A percentile compares a stretch with the other conserved stretches of the same genome.
phyloP scores from a whole-genome alignment of 1,140 invertebrate species.

The Ladona fulva region DNA sequence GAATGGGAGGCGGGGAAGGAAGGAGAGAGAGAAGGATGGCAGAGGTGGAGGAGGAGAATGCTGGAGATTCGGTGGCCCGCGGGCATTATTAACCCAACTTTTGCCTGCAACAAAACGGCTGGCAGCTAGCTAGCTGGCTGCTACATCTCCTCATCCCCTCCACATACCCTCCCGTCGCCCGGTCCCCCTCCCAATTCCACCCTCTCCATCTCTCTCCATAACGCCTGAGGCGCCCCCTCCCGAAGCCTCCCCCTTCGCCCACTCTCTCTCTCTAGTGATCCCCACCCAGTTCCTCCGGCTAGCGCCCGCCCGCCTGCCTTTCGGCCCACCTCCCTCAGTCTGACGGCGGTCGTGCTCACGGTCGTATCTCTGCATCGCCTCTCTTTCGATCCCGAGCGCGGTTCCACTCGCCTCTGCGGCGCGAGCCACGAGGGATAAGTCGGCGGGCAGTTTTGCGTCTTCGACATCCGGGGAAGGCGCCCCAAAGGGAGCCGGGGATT shows the following conservation, averaged over 20 bases:
- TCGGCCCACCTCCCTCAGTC: constrained; percentile 4
- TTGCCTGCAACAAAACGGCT: constrained; percentile 7
- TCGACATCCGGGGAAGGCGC: background rate
- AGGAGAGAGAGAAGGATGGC: background rate
- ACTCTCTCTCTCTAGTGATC: background rate
- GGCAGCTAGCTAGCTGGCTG: background rate
- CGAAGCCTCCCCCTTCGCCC: background rate
- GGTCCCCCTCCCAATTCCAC: background rate
- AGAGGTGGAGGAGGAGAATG: background rate
- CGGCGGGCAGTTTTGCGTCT: background rate
- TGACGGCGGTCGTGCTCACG: background rate
- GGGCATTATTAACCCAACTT: constrained; percentile 9
- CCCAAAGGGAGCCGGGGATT: background rate
- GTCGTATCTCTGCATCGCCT: background rate
- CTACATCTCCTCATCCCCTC: background rate
- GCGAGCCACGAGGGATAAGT: background rate
- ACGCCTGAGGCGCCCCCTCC: background rate
- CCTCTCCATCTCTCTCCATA: background rate
- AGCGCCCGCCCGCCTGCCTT: background rate
- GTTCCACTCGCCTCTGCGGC: background rate
- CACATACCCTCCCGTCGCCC: background rate
- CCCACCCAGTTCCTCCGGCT: background rate
- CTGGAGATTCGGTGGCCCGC: background rate
- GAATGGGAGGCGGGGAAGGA: background rate
- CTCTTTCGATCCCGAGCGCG: background rate